Conservation (phyloP, 1,140 invertebrate genomes). For the Chlorops oryzae region DNA sequence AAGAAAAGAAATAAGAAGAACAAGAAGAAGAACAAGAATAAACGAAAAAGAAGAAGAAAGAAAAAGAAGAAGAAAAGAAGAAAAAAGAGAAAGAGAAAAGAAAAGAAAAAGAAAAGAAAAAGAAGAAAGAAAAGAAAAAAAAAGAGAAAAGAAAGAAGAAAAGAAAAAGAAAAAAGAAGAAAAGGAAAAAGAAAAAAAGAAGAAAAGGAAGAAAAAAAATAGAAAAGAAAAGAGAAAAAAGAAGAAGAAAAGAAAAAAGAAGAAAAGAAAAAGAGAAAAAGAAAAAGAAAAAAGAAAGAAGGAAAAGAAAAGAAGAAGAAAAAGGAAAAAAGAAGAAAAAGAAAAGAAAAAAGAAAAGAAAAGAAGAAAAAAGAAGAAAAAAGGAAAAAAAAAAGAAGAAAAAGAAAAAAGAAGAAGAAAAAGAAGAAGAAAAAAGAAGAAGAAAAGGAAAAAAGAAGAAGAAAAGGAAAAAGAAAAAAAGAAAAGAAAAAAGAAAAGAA, state of each 20-base stretch:
- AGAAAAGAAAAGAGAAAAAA: not conserved
- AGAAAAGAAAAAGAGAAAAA: not conserved
- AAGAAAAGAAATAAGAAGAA: no score
- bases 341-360: not conserved
- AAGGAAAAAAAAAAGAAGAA: not conserved
- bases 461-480: not conserved
- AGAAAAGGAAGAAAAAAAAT: not conserved
- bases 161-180: not conserved
- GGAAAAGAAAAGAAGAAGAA: not conserved
- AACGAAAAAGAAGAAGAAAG: no score
- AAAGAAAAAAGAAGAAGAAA: not conserved
- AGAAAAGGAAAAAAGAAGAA: not conserved
- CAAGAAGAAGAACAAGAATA: no score
- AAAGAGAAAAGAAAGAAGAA: not conserved
- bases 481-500: not conserved
- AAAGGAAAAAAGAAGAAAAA: constrained; percentile 1
- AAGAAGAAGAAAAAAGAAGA: not conserved
- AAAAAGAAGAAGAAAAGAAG: not conserved
- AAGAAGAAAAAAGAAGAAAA: not conserved
- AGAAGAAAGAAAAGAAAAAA: not conserved
- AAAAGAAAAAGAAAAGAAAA: not conserved
- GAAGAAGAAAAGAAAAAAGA: not conserved
- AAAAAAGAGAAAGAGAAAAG: not conserved
- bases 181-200: not conserved
- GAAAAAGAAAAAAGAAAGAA: not conserved